phyloP scores from a whole-genome alignment of 2,797 vertebrate species.

The Cygnus olor region DNA sequence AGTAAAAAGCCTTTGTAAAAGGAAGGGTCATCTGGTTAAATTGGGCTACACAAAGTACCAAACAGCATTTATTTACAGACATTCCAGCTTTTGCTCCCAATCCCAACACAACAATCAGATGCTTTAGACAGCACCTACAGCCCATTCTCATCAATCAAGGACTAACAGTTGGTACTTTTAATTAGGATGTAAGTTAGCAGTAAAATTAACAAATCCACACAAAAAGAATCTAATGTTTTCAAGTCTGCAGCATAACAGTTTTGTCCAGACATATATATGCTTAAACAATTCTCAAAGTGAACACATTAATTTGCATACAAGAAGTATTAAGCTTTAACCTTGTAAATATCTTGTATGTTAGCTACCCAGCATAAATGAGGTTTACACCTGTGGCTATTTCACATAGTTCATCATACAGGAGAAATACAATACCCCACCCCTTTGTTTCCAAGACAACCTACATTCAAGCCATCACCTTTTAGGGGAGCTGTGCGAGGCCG shows the following conservation, averaged over 20 bases:
- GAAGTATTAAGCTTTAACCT: neutral
- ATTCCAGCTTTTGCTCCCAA: neutral
- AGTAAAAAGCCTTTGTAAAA: neutral
- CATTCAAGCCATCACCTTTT: constrained; percentile 86
- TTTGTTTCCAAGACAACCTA: constrained; percentile 1
- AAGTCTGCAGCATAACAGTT: neutral
- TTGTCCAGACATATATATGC: neutral
- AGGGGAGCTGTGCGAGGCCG: constrained; percentile 93
- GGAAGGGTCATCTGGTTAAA: neutral
- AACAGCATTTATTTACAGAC: neutral
- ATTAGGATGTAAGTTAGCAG: neutral
- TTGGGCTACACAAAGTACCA: neutral
- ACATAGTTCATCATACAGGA: neutral
- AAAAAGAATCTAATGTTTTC: neutral
- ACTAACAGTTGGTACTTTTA: neutral
- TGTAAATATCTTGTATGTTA: neutral
- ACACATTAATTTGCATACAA: neutral
- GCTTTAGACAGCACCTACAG: neutral
- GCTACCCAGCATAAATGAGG: neutral
- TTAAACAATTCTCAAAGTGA: neutral
- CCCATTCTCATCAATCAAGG: neutral
- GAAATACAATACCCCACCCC: constrained; percentile 6
- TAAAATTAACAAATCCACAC: neutral
- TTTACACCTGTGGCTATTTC: neutral
- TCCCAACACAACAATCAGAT: too few relatives aligned